These are phyloP conservation scores for Drosophila sechellia DNA, from an alignment of 1,140 invertebrate genomes.

Conservation along the genomic window DNA sequence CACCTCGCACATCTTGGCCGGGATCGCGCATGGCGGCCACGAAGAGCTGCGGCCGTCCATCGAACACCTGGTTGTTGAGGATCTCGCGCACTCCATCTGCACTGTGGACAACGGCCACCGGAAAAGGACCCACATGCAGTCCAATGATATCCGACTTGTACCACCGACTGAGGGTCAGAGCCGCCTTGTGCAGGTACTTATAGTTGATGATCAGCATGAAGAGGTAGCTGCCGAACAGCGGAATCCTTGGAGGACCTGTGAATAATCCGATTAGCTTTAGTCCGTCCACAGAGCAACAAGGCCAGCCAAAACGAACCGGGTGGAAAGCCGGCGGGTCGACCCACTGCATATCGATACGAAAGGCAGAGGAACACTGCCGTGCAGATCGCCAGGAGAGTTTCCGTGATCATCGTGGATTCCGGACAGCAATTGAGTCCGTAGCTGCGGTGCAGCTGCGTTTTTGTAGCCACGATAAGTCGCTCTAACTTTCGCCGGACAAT, in stretches of 20 bases:
- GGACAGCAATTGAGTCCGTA: slow-evolving; percentile 36
- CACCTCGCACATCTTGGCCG: slow-evolving; percentile 78
- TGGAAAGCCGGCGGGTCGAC: slow-evolving; percentile 65
- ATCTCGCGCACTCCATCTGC: slow-evolving; percentile 84
- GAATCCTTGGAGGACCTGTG: slow-evolving; percentile 76
- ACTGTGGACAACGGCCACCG: slow-evolving; percentile 80
- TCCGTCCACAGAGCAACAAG: background rate
- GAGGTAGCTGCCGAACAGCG: slow-evolving; percentile 77
- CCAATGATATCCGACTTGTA: slow-evolving; percentile 85
- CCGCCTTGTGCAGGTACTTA: slow-evolving; percentile 78
- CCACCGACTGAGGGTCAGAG: slow-evolving; percentile 65
- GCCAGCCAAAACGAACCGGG: slow-evolving; percentile 55
- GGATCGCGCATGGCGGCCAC: slow-evolving; percentile 57
- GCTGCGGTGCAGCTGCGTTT: slow-evolving; percentile 23
- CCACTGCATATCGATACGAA: slow-evolving; percentile 63
- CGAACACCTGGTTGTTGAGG: slow-evolving; percentile 81
- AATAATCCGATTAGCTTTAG: slow-evolving; percentile 14
- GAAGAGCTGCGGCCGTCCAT: slow-evolving; percentile 77
- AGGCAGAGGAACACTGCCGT: slow-evolving; percentile 45
- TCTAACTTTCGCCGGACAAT: slow-evolving; percentile 27
- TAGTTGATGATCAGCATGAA: slow-evolving; percentile 74
- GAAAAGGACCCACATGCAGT: slow-evolving; percentile 80
- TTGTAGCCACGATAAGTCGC: slow-evolving; percentile 43
- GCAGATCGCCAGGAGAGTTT: slow-evolving; percentile 47
- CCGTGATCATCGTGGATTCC: slow-evolving; percentile 64